Conservation (phyloP, 2,113 vertebrate species). For the Pseudolaguvia tuberculata region DNA sequence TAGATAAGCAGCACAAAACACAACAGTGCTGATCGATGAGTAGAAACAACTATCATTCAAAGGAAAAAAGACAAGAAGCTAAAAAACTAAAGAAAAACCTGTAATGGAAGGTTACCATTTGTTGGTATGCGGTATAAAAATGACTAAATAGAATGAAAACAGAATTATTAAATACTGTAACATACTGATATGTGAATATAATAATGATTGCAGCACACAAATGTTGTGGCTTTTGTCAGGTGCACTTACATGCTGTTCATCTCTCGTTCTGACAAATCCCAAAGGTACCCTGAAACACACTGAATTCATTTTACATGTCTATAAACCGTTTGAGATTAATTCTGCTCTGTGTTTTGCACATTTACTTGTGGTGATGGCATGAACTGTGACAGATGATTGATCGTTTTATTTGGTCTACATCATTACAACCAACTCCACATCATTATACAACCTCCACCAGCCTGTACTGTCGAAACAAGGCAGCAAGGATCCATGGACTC, state of each 20-base stretch:
- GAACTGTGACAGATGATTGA: too few species aligned
- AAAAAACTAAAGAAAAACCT: too few species aligned
- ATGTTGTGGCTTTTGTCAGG: not conserved
- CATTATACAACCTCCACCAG: not conserved
- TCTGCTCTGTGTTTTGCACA: not conserved
- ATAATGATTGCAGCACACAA: not conserved
- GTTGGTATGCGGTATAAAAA: too few species aligned
- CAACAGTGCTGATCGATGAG: not conserved
- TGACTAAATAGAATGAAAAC: too few species aligned
- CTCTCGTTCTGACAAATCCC: not conserved
- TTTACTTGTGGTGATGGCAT: not conserved
- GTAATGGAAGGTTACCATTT: too few species aligned
- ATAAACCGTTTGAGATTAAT: not conserved
- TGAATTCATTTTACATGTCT: not conserved
- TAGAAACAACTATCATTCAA: not conserved
- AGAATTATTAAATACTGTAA: too few species aligned
- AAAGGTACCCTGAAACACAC: not conserved
- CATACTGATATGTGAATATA: too few species aligned
- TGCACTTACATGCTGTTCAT: not conserved
- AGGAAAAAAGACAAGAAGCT: not conserved
- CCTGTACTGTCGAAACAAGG: not conserved
- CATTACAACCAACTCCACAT: not conserved
- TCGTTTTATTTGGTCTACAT: not conserved
- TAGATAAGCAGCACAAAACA: not conserved
- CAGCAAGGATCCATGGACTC: not conserved